Evolutionary conservation across 2,113 vertebrate genomes (phyloP).

Genomic region (Sceloporus undulatus): DNA sequence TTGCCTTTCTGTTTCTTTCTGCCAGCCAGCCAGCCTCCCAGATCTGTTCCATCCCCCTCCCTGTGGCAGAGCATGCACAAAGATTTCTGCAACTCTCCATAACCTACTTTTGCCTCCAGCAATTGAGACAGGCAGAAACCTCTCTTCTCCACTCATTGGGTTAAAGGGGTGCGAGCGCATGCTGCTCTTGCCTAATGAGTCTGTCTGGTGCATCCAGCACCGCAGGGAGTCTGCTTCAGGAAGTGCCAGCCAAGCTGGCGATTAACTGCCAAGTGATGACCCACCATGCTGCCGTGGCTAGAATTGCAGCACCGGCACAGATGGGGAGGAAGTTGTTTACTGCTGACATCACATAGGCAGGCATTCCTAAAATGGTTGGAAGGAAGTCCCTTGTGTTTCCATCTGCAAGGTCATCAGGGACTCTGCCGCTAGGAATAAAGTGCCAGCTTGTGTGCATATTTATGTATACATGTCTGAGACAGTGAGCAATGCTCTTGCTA

Average conservation of each 20-base stretch:
- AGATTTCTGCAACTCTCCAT: slow-evolving; percentile 23
- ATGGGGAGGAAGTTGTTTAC: background rate
- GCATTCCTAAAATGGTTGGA: slow-evolving; percentile 7
- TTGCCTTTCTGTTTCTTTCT: background rate
- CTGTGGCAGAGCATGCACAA: background rate
- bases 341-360: background rate
- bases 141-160: slow-evolving; percentile 20
- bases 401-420: background rate
- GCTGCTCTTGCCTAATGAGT: slow-evolving; percentile 23
- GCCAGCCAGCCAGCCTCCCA: background rate
- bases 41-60: slow-evolving; percentile 5
- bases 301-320: background rate
- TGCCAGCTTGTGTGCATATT: background rate
- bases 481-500: background rate
- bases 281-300: background rate
- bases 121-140: slow-evolving; percentile 6
- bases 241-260: background rate
- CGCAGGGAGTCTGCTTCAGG: slow-evolving; percentile 19
- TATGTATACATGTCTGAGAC: background rate
- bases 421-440: background rate
- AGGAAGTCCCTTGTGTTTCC: background rate
- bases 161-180: slow-evolving; percentile 20
- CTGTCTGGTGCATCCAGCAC: slow-evolving; percentile 16
- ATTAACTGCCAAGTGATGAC: slow-evolving; percentile 6
- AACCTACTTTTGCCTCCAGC: slow-evolving; percentile 43